Base-by-base conservation (phyloP, 2,888 invertebrate genomes). In the Apocheima hispidaria region DNA sequence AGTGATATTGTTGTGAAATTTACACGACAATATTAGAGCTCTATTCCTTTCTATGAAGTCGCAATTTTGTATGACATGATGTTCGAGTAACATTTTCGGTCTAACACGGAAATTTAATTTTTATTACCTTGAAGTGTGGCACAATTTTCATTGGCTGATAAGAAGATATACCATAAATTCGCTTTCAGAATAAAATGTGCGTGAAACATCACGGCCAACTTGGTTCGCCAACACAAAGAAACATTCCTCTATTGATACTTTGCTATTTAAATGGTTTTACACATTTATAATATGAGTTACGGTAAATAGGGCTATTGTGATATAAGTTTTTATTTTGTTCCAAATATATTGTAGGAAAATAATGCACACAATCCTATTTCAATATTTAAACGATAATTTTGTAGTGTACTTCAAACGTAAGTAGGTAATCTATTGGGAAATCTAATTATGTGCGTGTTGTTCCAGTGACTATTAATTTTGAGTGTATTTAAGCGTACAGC, bases 211-310 rank as follows among this genome's bases (percentile, higher is more conserved):
- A 91, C 89, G 87, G 88, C 92, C 91, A 90, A 87, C 84, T 88
- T 86, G 92, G 92, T 92, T 91, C 90, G 91, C 92, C 92, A 79
- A 83, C 78, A 92, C 90, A 92, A 91, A 84, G 88, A 78, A 88
- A 88, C 87, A 87, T 88, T 85, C 85, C 81, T 86, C 91, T 87
- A 90, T 92, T 92, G 90, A 92, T 88, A 87, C 82, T 86, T 81
- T 80, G 82, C 86, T 84, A 89, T 91, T 91, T 92, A 92, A 92
- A 92, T 90, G 91, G 91, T 90, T 92, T 92, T 92, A 92, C 91
- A 92, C 92, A 92, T 92, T 90, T 90, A 92, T 92, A 91, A 88
- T 91, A 83, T 83, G 83, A 88, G 91, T 84, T 84, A 88, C 88
- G 86, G 86, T 91, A 92, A 92, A 92, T 92, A 91, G 79, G 71